Base-by-base conservation (phyloP, 2,888 invertebrate genomes). In the Tenthredo scrophulariae region DNA sequence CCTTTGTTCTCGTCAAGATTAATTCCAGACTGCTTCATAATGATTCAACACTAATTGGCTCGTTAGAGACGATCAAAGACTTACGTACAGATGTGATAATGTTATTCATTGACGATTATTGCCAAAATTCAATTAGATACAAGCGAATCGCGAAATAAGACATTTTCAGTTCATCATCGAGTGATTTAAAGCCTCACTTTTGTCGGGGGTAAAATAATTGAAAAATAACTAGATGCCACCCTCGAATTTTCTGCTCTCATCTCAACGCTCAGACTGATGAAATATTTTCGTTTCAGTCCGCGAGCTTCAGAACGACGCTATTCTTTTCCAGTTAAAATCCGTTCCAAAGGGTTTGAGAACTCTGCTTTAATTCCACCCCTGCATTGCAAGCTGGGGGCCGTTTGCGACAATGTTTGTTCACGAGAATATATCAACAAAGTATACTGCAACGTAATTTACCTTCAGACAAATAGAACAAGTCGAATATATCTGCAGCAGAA, bases 11-110 rank as follows among this genome's bases (percentile, higher is more conserved):
- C 18, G 40, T 72, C 22, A 43, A 72, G 10, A 40, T 40, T 40
- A 40, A 72, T 72, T 72, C 72, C 4, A 72, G 22, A 29, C 67
- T 67, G 4, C 18, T 33, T 18, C 72, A 22, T 43, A 72, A 43
- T 18, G 40, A 10, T 37, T n/a, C 2, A n/a, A 74, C 40, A 22
- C n/a, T 74, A 74, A 74, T 74, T 74, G n/a, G 72, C 40, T 74
- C 40, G 72, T 40, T 29, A 74, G 72, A 43, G 22, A 22, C 43
- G 43, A 74, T 74, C 40, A 74, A 74, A 74, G 72, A 43, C 18
- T 37, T 22, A 10, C 72, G 40, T 22, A 43, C 72, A 22, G 22
- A 43, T 9, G 43, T 43, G 22, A 40, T 37, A 13, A 43, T 43
- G 22, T 43, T 74, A 43, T 43, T 70, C 43, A 18, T 33, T 18